These are phyloP conservation scores for Mesaphorura yosii DNA, from an alignment of 1,140 invertebrate genomes.

Conservation along the genomic window DNA sequence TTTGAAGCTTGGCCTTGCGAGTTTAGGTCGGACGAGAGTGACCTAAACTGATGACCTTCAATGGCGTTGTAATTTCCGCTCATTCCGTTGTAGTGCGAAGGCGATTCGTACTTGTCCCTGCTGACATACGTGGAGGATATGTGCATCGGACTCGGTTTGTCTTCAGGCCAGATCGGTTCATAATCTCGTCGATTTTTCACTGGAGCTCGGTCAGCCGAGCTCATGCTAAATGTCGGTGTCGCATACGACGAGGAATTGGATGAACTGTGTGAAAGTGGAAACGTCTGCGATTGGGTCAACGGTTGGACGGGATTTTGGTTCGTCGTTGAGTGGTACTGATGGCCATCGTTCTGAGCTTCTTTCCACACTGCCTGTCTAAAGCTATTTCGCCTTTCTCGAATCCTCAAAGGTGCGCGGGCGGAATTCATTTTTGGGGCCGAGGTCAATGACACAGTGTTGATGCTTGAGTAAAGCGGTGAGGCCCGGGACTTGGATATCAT, in stretches of 20 bases:
- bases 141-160: not conserved
- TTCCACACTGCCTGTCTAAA: slow-evolving; percentile 38
- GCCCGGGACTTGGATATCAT: not conserved
- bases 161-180: slow-evolving; percentile 30
- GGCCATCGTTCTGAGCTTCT: slow-evolving; percentile 20
- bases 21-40: too few species aligned
- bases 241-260: slow-evolving; percentile 1
- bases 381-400: slow-evolving; percentile 38
- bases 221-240: not conserved
- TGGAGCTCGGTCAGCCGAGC: slow-evolving; percentile 1
- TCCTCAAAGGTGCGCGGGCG: not conserved
- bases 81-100: not conserved
- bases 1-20: not conserved
- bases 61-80: not conserved
- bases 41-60: not conserved
- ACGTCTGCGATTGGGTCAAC: too few species aligned
- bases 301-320: slow-evolving; percentile 10
- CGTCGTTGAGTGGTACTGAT: slow-evolving; percentile 4
- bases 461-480: not conserved
- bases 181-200: slow-evolving; percentile 21
- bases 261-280: too few species aligned
- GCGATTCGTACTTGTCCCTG: not conserved
- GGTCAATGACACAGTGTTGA: not conserved
- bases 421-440: not conserved
- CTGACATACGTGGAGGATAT: not conserved